phyloP scores from a whole-genome alignment of 2,113 vertebrate species.

The Oceanodroma tethys region DNA sequence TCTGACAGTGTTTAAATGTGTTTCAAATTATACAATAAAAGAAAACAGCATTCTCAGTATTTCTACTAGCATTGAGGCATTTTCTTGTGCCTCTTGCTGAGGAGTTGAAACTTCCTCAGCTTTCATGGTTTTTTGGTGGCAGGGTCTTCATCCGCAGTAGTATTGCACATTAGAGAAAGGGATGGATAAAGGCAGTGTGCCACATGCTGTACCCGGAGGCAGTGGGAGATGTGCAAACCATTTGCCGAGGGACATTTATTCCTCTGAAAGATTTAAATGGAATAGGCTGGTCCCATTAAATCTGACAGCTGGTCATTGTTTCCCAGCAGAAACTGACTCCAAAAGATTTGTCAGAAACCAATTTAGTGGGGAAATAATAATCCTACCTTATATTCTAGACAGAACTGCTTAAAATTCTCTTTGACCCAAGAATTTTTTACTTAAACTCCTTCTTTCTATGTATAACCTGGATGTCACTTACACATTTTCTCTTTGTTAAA shows the following conservation, averaged over 20 bases:
- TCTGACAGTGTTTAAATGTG: not conserved
- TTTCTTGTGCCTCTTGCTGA: not conserved
- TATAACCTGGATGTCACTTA: not conserved
- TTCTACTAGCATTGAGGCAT: not conserved
- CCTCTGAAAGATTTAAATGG: not conserved
- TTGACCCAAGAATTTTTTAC: not conserved
- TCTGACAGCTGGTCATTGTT: not conserved
- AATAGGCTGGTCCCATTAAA: not conserved
- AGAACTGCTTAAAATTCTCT: not conserved
- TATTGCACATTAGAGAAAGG: not conserved
- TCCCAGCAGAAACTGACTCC: not conserved
- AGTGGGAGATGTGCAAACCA: not conserved
- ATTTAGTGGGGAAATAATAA: not conserved
- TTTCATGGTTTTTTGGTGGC: not conserved
- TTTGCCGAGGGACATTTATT: not conserved
- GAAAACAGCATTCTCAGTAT: not conserved
- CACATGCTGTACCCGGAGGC: not conserved
- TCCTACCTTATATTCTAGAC: not conserved
- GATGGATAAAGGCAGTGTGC: rapidly evolving
- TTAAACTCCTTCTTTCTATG: not conserved
- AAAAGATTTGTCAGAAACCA: not conserved
- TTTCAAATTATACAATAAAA: not conserved
- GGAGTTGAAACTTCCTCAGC: not conserved
- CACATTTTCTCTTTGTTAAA: not conserved
- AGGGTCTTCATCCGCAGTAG: not conserved